Conservation (phyloP, 2,113 vertebrate species). For the Syngnathus typhle region DNA sequence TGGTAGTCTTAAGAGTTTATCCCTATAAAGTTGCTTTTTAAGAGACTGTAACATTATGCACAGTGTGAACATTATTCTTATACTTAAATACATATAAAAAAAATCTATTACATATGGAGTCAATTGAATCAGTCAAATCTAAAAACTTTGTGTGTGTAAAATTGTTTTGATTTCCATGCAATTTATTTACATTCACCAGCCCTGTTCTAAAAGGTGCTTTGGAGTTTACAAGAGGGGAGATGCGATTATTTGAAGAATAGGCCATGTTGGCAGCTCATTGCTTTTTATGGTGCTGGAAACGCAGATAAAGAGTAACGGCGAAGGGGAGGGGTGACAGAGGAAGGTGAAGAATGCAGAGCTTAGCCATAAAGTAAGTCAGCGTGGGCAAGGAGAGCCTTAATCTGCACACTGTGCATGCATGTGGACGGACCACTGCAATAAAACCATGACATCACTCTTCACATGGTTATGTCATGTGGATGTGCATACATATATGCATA, state of each 20-base stretch:
- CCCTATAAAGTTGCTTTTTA: no score
- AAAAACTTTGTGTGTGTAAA: neutral
- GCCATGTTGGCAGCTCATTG: slow-evolving; percentile 22
- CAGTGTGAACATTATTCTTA: no score
- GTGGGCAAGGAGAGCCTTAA: slow-evolving; percentile 47
- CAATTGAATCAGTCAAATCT: no score
- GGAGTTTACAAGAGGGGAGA: slow-evolving; percentile 1
- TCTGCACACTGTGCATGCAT: slow-evolving; percentile 53
- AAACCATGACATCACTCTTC: slow-evolving; percentile 1
- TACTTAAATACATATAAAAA: no score
- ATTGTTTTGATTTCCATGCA: neutral
- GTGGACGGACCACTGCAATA: slow-evolving; percentile 10
- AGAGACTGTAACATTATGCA: no score
- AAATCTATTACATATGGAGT: no score
- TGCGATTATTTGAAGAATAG: neutral
- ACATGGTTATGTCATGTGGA: neutral
- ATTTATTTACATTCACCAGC: neutral
- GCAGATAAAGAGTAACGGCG: slow-evolving; percentile 40
- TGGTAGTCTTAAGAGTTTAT: no score
- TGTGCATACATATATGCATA: neutral
- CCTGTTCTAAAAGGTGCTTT: no score
- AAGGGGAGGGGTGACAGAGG: neutral
- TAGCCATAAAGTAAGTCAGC: slow-evolving; percentile 53
- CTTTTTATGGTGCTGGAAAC: slow-evolving; percentile 57
- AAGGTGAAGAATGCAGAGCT: slow-evolving; percentile 47